Evolutionary conservation across 2,888 invertebrate genomes (phyloP), one percentile per base, ranked within the genome.

Genomic region (Sinodicranocentrus sp.): DNA sequence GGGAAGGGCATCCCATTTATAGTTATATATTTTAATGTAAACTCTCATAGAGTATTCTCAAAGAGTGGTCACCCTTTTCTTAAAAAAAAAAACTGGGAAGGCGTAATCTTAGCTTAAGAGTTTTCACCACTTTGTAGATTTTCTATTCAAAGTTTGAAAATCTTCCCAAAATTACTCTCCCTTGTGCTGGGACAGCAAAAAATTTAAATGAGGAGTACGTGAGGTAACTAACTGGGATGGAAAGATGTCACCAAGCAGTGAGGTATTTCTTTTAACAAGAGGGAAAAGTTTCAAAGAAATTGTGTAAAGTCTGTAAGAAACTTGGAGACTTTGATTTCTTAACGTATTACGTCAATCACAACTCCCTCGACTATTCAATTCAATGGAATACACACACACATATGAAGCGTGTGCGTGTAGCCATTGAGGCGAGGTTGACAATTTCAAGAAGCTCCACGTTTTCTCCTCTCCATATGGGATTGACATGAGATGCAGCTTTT

Each of bases 261-360:
- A 10, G 33, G 10, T 6, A 33, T 33, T 33, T 33, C 10, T 3
- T 33, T 3, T 6, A 52, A 17, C 2, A 52, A 25, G 25, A 23
- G 21, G 25, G 3, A 1, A 52, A 52, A 52, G 17, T 52, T 52
- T 52, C 17, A 44, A 6, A 17, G 52, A n/a, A 52, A 17, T 33
- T 33, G 33, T 33, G 33, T 33, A 33, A 33, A 10, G 33, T 3
- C 33, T 33, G 33, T n/a, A n/a, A 33, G 10, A 33, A 33, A 33
- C 33, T 33, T 33, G 52, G 19, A 25, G 23, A 25, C 57, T 57
- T 57, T 57, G 57, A 57, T 57, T 57, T 57, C 57, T 57, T 57
- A 57, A 57, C 15, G 57, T 25, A 57, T 72, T 72, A 63, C 28
- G 73, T 63, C 73, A 73, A 73, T 73, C 73, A 73, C 61, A 15